A percentile compares a stretch with the other conserved stretches of the same genome.
These are phyloP conservation scores for Lycophotia porphyrea DNA, from an alignment of 2,888 invertebrate genomes.

Conservation along the genomic window DNA sequence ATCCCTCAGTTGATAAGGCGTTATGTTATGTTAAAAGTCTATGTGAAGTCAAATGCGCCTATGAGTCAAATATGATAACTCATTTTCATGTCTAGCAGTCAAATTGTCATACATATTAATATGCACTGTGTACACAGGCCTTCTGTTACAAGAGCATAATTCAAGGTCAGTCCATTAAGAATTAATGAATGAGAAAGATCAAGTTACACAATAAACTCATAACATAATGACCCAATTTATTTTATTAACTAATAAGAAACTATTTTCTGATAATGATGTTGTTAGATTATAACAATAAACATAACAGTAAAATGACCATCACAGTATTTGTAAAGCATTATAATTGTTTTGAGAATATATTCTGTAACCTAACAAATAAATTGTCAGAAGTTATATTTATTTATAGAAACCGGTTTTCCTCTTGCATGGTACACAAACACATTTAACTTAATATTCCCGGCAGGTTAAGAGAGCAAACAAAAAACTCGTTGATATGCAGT, in stretches of 20 bases:
- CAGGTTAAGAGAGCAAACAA: slow-evolving; percentile 56
- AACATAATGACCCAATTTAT: slow-evolving; percentile 19
- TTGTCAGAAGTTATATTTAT: slow-evolving; percentile 12
- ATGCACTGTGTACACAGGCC: not conserved
- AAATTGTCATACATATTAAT: slow-evolving; percentile 16
- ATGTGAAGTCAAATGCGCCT: not conserved
- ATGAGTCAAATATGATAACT: not conserved
- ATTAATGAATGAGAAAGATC: slow-evolving; percentile 27
- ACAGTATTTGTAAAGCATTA: slow-evolving; percentile 3
- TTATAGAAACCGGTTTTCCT: slow-evolving; percentile 36
- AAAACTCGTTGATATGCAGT: slow-evolving; percentile 56
- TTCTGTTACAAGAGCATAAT: slow-evolving; percentile 6
- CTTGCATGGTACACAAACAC: slow-evolving; percentile 24
- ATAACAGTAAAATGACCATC: not conserved
- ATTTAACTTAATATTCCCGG: slow-evolving; percentile 45
- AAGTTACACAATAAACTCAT: slow-evolving; percentile 35
- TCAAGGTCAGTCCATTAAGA: slow-evolving; percentile 50
- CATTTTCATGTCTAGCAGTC: slow-evolving; percentile 13
- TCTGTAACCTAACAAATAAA: slow-evolving; percentile 14
- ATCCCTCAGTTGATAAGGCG: not conserved
- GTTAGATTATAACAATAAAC: slow-evolving; percentile 23
- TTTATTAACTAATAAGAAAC: slow-evolving; percentile 22
- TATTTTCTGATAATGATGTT: slow-evolving; percentile 29
- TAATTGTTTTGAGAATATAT: slow-evolving; percentile 21
- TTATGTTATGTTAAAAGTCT: not conserved